These are phyloP conservation scores for Phaonia tiefii DNA, from an alignment of 2,888 invertebrate species.

Conservation along the genomic window DNA sequence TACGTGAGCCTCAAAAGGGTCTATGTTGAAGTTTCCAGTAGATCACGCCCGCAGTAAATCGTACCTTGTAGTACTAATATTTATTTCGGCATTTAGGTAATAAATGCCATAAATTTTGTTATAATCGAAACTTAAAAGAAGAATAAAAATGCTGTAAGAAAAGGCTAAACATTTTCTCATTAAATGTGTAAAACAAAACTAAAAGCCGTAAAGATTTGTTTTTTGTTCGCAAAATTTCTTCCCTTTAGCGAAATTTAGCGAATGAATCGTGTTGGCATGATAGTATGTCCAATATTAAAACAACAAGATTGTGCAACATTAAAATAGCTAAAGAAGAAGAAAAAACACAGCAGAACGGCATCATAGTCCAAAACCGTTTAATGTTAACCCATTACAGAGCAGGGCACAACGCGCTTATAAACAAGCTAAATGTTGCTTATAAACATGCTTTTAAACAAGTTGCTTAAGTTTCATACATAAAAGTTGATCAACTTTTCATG, in stretches of 20 bases:
- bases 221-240: conserved; percentile 27
- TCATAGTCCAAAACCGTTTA: neutral
- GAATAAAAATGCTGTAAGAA: neutral
- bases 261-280: conserved; percentile 66
- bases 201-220: conserved; percentile 13
- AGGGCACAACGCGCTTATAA: no score
- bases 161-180: conserved; percentile 35
- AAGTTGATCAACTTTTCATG: no score
- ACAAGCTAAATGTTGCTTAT: no score
- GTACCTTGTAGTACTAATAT: neutral
- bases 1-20: no score
- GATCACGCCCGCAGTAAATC: neutral
- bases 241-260: conserved; percentile 60
- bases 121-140: conserved; percentile 22
- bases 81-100: conserved; percentile 27
- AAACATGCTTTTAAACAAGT: no score
- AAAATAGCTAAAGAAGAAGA: no score
- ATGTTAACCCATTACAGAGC: neutral
- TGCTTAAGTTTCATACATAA: no score
- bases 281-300: conserved; percentile 52
- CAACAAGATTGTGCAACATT: conserved; percentile 55
- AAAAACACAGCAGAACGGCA: neutral
- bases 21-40: no score
- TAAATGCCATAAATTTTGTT: conserved; percentile 49
- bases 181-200: conserved; percentile 37